A percentile compares a stretch with the other conserved stretches of the same genome.
These are phyloP conservation scores for Tetropium fuscum DNA, from an alignment of 2,888 invertebrate species.

Conservation along the genomic window DNA sequence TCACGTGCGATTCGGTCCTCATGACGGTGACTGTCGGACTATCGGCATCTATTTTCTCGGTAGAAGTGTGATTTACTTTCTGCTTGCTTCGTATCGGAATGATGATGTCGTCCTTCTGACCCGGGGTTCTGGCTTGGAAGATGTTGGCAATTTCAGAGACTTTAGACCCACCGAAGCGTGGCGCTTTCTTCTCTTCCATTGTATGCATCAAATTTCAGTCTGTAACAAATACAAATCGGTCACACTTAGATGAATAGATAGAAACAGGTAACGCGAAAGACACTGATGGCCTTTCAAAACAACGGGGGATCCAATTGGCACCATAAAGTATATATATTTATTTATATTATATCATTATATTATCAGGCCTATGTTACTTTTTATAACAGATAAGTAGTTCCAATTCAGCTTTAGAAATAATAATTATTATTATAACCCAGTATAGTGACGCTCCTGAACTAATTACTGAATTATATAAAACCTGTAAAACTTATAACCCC, in stretches of 20 bases:
- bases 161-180: slow-evolving; percentile 75
- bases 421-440: too few relatives aligned
- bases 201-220: slow-evolving; percentile 25
- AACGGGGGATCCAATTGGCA: too few relatives aligned
- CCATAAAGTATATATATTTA: too few relatives aligned
- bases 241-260: neutral
- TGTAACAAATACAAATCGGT: slow-evolving; percentile 3
- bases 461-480: too few relatives aligned
- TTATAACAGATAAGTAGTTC: too few relatives aligned
- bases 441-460: too few relatives aligned
- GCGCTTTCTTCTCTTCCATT: slow-evolving; percentile 63
- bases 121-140: slow-evolving; percentile 71
- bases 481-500: too few relatives aligned
- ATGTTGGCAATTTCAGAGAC: slow-evolving; percentile 93
- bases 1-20: slow-evolving; percentile 89
- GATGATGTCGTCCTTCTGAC: slow-evolving; percentile 48
- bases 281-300: too few relatives aligned
- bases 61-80: slow-evolving; percentile 35
- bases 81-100: slow-evolving; percentile 47
- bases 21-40: slow-evolving; percentile 75
- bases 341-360: too few relatives aligned
- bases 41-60: slow-evolving; percentile 47
- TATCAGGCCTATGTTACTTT: too few relatives aligned
- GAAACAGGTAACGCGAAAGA: too few relatives aligned
- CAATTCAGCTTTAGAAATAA: too few relatives aligned